These are phyloP conservation scores for Amphipyra tragopoginis DNA, from an alignment of 2,888 invertebrate genomes.

Conservation along the genomic window DNA sequence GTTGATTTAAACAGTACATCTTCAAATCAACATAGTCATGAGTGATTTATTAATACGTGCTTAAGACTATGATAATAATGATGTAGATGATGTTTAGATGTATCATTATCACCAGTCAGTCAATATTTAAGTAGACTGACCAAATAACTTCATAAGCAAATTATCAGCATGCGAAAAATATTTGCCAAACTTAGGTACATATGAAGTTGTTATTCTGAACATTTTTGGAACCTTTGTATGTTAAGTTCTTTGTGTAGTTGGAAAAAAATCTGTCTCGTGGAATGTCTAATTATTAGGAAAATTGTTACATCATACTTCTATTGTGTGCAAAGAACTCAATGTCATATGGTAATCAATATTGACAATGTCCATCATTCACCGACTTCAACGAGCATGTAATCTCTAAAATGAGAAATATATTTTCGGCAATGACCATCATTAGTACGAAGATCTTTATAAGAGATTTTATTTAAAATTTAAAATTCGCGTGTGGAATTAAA, in stretches of 20 bases:
- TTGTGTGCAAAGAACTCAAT: slow-evolving; percentile 38
- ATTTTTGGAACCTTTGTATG: neutral
- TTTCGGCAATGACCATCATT: slow-evolving; percentile 9
- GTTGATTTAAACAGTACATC: too few species aligned
- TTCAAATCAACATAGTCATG: too few species aligned
- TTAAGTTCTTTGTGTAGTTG: neutral
- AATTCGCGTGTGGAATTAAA: neutral
- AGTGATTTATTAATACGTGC: too few species aligned
- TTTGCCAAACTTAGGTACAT: slow-evolving; percentile 14
- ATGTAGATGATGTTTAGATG: too few species aligned
- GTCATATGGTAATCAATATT: slow-evolving; percentile 44
- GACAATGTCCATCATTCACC: slow-evolving; percentile 6
- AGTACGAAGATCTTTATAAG: neutral
- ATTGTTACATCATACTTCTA: slow-evolving; percentile 30
- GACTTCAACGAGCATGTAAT: slow-evolving; percentile 2
- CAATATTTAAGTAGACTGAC: too few species aligned
- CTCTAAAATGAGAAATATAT: slow-evolving; percentile 14
- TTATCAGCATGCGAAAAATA: slow-evolving; percentile 9
- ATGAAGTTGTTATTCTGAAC: neutral
- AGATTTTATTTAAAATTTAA: neutral
- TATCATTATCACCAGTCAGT: too few species aligned
- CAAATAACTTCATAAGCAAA: neutral
- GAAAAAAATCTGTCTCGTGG: neutral
- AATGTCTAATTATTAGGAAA: slow-evolving; percentile 25
- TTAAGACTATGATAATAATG: too few species aligned